phyloP scores from a whole-genome alignment of 2,113 vertebrate genomes.

The Muntiacus muntjak region DNA sequence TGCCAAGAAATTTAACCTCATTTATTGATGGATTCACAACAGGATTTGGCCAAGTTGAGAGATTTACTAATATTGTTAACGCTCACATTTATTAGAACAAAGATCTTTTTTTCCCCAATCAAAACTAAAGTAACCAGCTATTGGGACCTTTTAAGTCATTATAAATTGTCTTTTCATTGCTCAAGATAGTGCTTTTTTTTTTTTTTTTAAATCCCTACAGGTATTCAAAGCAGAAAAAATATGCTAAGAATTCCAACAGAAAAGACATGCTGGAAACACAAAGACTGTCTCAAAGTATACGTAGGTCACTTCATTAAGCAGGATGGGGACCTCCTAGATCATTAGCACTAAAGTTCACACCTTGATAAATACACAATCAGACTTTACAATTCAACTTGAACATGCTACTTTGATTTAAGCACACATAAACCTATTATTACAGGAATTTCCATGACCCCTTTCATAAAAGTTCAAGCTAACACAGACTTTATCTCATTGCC shows the following conservation, averaged over 20 bases:
- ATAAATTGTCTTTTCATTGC: conserved; percentile 8
- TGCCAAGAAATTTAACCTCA: conserved; percentile 41
- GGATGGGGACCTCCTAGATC: background rate
- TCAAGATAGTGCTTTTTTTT: background rate
- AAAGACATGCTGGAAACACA: background rate
- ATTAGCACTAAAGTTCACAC: background rate
- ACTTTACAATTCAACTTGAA: background rate
- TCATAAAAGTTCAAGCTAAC: background rate
- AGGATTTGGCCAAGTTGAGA: conserved; percentile 43
- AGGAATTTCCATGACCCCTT: background rate
- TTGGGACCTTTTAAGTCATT: conserved; percentile 37
- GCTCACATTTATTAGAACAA: conserved; percentile 54
- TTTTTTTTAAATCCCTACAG: background rate
- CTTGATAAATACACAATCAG: conserved; percentile 3
- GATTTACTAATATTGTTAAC: conserved; percentile 62
- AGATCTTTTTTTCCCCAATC: conserved; percentile 61
- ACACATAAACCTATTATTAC: background rate
- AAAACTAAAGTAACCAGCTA: conserved; percentile 42
- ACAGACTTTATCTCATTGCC: background rate
- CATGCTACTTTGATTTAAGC: background rate
- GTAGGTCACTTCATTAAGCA: background rate
- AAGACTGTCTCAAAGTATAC: background rate
- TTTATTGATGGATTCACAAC: conserved; percentile 47
- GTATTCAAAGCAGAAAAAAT: conserved; percentile 10
- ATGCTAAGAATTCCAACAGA: background rate